Conservation (phyloP, 2,113 vertebrate genomes). For the Rhagologus leucostigma region DNA sequence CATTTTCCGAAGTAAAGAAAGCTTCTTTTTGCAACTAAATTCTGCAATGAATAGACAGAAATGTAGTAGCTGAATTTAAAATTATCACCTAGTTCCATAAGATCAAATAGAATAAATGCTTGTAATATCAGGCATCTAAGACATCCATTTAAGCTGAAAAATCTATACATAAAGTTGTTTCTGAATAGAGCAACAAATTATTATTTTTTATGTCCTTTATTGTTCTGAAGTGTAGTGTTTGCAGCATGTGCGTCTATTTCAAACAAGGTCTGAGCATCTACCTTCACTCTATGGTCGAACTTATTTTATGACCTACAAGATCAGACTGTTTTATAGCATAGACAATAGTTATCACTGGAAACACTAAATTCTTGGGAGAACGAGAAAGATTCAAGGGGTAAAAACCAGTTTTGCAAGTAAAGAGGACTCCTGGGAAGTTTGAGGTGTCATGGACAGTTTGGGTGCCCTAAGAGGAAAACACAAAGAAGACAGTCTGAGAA, state of each 20-base stretch:
- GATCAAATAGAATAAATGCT: neutral
- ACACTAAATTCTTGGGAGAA: neutral
- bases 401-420: neutral
- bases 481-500: neutral
- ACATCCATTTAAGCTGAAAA: neutral
- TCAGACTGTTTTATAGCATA: neutral
- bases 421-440: neutral
- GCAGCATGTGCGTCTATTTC: neutral
- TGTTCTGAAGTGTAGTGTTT: neutral
- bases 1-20: neutral
- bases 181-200: neutral
- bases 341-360: neutral
- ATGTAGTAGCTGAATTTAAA: neutral
- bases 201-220: neutral
- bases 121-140: neutral
- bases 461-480: neutral
- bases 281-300: neutral
- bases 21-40: neutral
- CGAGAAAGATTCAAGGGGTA: neutral
- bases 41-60: neutral
- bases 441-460: neutral
- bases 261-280: neutral
- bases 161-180: neutral
- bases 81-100: neutral
- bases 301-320: neutral